Conservation (phyloP, 2,888 invertebrate species). For the Taphrorychus bicolor region DNA sequence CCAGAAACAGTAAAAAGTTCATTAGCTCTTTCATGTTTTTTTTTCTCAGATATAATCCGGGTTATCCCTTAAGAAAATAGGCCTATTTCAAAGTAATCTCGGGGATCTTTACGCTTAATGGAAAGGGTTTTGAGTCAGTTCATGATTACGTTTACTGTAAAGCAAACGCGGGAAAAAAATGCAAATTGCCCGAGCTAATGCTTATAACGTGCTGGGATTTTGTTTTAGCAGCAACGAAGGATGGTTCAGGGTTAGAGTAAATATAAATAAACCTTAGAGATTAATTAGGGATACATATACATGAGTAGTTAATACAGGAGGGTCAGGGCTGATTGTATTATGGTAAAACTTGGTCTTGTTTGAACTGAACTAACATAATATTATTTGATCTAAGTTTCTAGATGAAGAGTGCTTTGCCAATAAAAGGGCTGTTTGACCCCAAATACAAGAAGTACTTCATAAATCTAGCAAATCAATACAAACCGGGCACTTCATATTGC, state of each 20-base stretch:
- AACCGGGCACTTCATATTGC: background rate
- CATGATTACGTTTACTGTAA: background rate
- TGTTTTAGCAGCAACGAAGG: background rate
- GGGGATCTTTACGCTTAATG: background rate
- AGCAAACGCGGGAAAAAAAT: background rate
- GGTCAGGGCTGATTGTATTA: background rate
- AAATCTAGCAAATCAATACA: background rate
- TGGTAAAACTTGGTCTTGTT: background rate
- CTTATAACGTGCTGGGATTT: background rate
- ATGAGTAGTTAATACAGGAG: background rate
- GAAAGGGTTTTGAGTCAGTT: background rate
- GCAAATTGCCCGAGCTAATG: background rate
- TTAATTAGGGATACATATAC: background rate
- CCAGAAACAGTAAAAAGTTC: background rate
- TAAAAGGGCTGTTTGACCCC: no score
- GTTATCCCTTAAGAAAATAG: background rate
- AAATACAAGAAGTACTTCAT: background rate
- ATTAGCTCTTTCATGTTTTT: background rate
- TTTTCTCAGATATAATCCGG: background rate
- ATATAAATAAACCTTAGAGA: background rate
- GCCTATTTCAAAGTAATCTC: background rate
- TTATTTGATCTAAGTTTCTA: no score
- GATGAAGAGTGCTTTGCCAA: no score
- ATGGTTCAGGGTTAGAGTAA: background rate
- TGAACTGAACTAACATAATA: background rate